Evolutionary conservation across 2,888 invertebrate species (phyloP).

Genomic region (Linnaemya vulpina): DNA sequence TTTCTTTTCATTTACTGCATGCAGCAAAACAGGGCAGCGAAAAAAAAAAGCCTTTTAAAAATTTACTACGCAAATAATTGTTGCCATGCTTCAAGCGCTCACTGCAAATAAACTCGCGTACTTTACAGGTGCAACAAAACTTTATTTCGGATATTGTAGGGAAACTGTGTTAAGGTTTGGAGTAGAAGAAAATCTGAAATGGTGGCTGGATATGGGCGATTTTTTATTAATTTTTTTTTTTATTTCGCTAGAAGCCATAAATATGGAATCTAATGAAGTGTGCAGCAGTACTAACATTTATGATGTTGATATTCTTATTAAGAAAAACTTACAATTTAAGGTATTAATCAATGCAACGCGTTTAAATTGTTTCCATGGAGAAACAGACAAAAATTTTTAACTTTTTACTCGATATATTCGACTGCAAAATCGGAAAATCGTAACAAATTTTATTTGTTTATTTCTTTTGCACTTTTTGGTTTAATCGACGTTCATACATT

Average conservation of each 20-base stretch:
- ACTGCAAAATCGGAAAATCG: too few species aligned
- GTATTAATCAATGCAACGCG: too few species aligned
- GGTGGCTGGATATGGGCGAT: conserved; percentile 9
- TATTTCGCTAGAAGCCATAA: conserved; percentile 20
- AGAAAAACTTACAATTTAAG: not conserved
- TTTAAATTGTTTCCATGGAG: not conserved
- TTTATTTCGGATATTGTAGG: not conserved
- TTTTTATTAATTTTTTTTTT: too few species aligned
- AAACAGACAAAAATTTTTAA: too few species aligned
- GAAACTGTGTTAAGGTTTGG: not conserved
- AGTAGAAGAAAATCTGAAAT: not conserved
- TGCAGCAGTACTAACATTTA: not conserved
- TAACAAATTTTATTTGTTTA: too few species aligned
- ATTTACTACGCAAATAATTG: conserved; percentile 38
- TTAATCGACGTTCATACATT: too few species aligned
- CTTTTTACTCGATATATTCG: too few species aligned
- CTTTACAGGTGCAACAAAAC: conserved; percentile 59
- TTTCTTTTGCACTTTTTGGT: too few species aligned
- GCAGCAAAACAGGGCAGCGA: conserved; percentile 10
- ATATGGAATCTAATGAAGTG: conserved; percentile 28
- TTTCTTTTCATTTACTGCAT: conserved; percentile 40
- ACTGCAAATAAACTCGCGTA: conserved; percentile 32
- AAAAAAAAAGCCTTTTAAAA: conserved; percentile 39
- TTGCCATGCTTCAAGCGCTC: conserved; percentile 20
- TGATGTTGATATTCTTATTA: not conserved